A percentile compares a stretch with the other conserved stretches of the same genome.
phyloP scores from a whole-genome alignment of 2,797 vertebrate species.

The Siniperca undulata region DNA sequence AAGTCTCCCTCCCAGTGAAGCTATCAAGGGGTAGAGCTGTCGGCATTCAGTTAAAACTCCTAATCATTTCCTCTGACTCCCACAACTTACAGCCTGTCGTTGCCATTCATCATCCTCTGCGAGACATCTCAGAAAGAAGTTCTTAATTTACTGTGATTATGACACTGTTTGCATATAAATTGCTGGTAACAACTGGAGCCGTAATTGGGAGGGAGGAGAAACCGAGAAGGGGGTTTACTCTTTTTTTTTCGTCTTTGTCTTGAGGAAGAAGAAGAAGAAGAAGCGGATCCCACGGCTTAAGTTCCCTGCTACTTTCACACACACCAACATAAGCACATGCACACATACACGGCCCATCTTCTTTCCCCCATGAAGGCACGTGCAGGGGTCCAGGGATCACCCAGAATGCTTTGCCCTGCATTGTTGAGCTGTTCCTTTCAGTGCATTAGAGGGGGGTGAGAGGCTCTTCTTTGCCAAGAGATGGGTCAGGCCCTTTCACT shows the following conservation, averaged over 20 bases:
- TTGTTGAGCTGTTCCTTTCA: constrained; percentile 81
- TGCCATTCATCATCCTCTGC: constrained; percentile 66
- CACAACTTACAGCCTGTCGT: constrained; percentile 52
- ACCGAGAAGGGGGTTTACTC: neutral
- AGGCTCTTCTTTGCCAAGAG: constrained; percentile 80
- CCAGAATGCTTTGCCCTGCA: constrained; percentile 85
- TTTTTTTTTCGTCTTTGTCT: constrained; percentile 40
- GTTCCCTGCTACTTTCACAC: constrained; percentile 51
- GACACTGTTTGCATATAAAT: constrained; percentile 74
- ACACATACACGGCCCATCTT: constrained; percentile 56
- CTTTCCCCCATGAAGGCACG: constrained; percentile 76
- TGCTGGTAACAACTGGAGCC: constrained; percentile 34
- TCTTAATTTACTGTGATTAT: constrained; percentile 69
- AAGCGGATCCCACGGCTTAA: constrained; percentile 69
- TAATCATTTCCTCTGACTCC: constrained; percentile 67
- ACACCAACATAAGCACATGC: constrained; percentile 43
- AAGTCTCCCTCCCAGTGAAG: constrained; percentile 62
- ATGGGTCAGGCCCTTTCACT: constrained; percentile 84
- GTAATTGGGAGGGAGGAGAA: constrained; percentile 61
- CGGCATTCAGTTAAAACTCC: constrained; percentile 46
- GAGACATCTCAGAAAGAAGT: constrained; percentile 48
- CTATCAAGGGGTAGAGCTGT: constrained; percentile 63
- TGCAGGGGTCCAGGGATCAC: constrained; percentile 86
- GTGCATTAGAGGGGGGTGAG: constrained; percentile 77
- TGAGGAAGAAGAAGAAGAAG: constrained; percentile 19